Evolutionary conservation across 2,888 invertebrate genomes (phyloP), one percentile per base, ranked within the genome.

Genomic region (Sesia apiformis): DNA sequence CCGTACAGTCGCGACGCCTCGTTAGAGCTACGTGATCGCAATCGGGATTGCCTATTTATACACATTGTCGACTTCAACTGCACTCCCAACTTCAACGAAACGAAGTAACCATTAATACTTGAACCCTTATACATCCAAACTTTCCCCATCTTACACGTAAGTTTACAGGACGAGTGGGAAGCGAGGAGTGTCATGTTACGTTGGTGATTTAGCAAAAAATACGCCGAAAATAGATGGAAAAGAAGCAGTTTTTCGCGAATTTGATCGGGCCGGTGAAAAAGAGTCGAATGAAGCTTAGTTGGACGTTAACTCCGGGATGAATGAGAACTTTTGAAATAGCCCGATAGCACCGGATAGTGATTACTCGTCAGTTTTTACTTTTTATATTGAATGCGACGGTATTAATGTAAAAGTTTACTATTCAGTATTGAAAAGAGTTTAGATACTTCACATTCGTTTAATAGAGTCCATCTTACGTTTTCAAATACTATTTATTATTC

Each of bases 21-120:
- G 86, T 87, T 86, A 84, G 70, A 69, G 74, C 72, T 77, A 86
- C 87, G 87, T 88, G 87, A 84, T 84, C 83, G 79, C 82, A 83
- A 84, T 87, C 73, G 74, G 72, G 74, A 88, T 84, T 78, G 80
- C 84, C 84, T 85, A 81, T 85, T 87, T 87, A 86, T 82, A 80
- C 77, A 81, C 82, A 84, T 79, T 81, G 84, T 81, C 76, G 76
- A 77, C 77, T 78, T 66, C 77, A 70, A 71, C 69, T 62, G 69
- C 65, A 69, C 70, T 71, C 70, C 60, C 55, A 57, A 70, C 75
- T 76, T 70, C 68, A 68, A 66, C 58, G 58, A 58, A 54, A 52
- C 62, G 58, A 65, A 64, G 65, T 70, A 74, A 71, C 82, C 78
- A 77, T 55, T 52, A 53, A 55, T 61, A 58, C 42, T 53, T 63